Percentiles rank a stretch among this genome's conserved stretches.
phyloP scores from a whole-genome alignment of 2,797 vertebrate genomes.

The Miichthys miiuy region DNA sequence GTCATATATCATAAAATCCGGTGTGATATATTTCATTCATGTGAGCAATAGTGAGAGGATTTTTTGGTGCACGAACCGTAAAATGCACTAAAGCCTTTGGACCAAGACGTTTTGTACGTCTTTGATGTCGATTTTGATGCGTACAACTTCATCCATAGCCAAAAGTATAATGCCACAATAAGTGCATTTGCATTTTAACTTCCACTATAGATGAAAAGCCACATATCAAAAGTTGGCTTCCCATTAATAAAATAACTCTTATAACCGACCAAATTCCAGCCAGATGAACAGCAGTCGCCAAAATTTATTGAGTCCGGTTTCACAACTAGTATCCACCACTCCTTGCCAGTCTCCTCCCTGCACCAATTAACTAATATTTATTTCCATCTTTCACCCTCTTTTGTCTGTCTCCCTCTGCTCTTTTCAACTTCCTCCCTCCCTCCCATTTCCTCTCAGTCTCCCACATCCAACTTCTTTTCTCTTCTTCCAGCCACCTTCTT shows the following conservation, averaged over 20 bases:
- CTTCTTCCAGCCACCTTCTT: conserved; percentile 41
- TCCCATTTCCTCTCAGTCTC: conserved; percentile 51
- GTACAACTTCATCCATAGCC: neutral
- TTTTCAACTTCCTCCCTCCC: conserved; percentile 59
- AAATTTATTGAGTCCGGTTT: conserved; percentile 62
- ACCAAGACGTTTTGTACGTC: neutral
- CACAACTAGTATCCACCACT: conserved; percentile 37
- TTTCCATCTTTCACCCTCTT: conserved; percentile 59
- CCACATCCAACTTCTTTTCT: conserved; percentile 55
- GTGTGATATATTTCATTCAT: conserved; percentile 22
- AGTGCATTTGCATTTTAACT: neutral
- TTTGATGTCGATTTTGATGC: conserved; percentile 1
- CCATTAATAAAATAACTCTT: conserved; percentile 37
- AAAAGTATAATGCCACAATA: neutral
- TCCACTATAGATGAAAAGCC: conserved; percentile 21
- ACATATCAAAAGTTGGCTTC: conserved; percentile 18
- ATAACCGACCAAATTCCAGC: conserved; percentile 17
- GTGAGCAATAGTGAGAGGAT: conserved; percentile 3
- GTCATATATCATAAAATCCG: conserved; percentile 34
- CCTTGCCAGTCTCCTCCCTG: conserved; percentile 36
- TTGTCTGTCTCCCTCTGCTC: conserved; percentile 50
- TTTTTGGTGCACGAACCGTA: conserved; percentile 6
- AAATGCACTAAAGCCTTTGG: conserved; percentile 10
- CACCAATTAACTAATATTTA: conserved; percentile 59
- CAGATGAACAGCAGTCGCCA: conserved; percentile 45